Percentiles rank a stretch among this genome's conserved stretches.
phyloP scores from a whole-genome alignment of 2,888 invertebrate species.

The Macroteleia sp. region DNA sequence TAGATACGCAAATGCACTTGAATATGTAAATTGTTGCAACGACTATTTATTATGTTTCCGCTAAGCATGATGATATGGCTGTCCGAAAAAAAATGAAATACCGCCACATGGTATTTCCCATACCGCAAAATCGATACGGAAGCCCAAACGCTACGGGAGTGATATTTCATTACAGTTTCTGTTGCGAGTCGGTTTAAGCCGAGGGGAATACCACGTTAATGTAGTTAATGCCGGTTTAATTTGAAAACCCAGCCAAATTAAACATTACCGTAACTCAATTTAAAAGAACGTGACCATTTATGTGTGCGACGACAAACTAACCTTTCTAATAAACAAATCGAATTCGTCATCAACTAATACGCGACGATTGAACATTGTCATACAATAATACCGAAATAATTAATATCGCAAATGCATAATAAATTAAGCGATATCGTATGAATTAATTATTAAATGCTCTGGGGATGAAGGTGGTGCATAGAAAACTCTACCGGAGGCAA shows the following conservation, averaged over 20 bases:
- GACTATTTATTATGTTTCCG: conserved; percentile 48
- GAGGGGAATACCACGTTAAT: conserved; percentile 36
- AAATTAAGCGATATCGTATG: conserved; percentile 24
- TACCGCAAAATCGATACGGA: conserved; percentile 39
- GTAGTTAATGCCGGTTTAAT: conserved; percentile 50
- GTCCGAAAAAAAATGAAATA: conserved; percentile 25
- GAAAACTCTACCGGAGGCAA: conserved; percentile 29
- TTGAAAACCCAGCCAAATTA: conserved; percentile 40
- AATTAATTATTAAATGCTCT: conserved; percentile 29
- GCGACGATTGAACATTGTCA: not conserved
- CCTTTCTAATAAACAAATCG: conserved; percentile 9
- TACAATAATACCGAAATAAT: conserved; percentile 9
- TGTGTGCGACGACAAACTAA: not conserved
- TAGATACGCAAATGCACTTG: conserved; percentile 14
- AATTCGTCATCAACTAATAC: not conserved
- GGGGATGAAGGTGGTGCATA: not conserved
- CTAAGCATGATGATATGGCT: conserved; percentile 26
- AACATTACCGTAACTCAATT: conserved; percentile 23
- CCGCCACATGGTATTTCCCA: conserved; percentile 44
- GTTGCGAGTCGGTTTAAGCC: conserved; percentile 39
- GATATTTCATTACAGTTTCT: conserved; percentile 56
- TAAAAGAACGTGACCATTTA: not conserved
- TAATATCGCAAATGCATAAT: conserved; percentile 32
- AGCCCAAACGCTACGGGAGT: conserved; percentile 26
- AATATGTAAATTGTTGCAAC: conserved; percentile 43